Conservation (phyloP, 1,140 invertebrate genomes). For the Penaeus indicus region DNA sequence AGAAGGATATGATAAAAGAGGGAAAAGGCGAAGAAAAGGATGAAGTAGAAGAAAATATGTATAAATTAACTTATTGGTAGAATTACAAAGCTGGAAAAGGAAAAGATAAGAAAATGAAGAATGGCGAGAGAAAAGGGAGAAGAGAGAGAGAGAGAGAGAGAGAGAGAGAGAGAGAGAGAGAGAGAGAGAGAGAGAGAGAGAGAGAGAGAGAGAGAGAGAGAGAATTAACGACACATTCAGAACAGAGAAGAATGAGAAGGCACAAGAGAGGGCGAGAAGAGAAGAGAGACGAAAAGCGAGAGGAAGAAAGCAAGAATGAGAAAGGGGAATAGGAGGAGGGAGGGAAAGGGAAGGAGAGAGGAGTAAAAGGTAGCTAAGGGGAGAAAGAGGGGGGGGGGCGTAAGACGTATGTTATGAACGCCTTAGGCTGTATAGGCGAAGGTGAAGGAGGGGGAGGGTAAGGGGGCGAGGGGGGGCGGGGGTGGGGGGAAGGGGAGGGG, state of each 20-base stretch:
- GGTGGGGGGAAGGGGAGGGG: not conserved
- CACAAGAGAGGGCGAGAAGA: not conserved
- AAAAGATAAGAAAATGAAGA: not conserved
- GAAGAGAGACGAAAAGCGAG: not conserved
- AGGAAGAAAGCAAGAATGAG: not conserved
- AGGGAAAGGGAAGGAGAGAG: not conserved
- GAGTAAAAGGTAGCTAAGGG: not conserved
- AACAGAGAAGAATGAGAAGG: not conserved
- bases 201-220: too few relatives aligned
- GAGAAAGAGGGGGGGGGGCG: not conserved
- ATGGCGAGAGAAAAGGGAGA: not conserved
- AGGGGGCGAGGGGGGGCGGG: too few relatives aligned
- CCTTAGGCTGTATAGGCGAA: too few relatives aligned
- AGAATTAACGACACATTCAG: not conserved
- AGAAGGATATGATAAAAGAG: not conserved
- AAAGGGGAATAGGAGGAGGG: not conserved
- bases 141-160: constrained; percentile 1
- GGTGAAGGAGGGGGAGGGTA: too few relatives aligned
- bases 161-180: not conserved
- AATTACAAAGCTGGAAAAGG: too few relatives aligned
- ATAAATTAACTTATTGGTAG: too few relatives aligned
- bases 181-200: too few relatives aligned
- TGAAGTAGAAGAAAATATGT: too few relatives aligned
- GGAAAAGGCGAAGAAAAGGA: too few relatives aligned
- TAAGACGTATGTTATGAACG: too few relatives aligned